Conservation (phyloP, 2,113 vertebrate species). For the Eleginops maclovinus region DNA sequence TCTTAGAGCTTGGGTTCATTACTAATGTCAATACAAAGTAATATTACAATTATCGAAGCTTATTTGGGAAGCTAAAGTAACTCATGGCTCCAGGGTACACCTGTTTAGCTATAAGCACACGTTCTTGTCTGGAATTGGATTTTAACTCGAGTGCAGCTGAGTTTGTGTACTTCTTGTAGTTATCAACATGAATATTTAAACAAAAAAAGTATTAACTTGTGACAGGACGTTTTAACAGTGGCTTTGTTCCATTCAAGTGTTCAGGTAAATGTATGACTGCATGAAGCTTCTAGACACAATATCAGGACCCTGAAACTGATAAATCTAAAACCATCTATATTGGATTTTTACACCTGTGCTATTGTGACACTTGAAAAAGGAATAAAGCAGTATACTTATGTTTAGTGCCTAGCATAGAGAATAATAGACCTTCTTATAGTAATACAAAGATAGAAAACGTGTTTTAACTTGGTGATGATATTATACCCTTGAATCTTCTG, state of each 20-base stretch:
- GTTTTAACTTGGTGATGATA: no score
- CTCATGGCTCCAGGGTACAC: not conserved
- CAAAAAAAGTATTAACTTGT: not conserved
- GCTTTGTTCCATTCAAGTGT: not conserved
- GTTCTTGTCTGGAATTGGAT: not conserved
- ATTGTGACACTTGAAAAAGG: not conserved
- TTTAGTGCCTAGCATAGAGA: not conserved
- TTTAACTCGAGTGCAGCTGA: not conserved
- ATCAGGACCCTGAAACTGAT: not conserved
- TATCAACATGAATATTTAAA: not conserved
- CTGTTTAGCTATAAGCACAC: not conserved
- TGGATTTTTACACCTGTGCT: not conserved
- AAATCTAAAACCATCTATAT: not conserved
- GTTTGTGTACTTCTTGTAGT: not conserved
- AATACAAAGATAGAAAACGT: not conserved
- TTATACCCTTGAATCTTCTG: not conserved
- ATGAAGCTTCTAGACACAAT: not conserved
- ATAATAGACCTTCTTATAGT: not conserved
- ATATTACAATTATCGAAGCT: not conserved
- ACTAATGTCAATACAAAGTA: not conserved
- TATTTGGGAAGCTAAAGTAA: not conserved
- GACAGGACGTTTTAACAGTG: no score
- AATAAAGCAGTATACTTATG: not conserved
- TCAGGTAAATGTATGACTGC: not conserved
- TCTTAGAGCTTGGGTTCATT: not conserved